Conservation (phyloP, 2,113 vertebrate species). For the Bostrychus sinensis region DNA sequence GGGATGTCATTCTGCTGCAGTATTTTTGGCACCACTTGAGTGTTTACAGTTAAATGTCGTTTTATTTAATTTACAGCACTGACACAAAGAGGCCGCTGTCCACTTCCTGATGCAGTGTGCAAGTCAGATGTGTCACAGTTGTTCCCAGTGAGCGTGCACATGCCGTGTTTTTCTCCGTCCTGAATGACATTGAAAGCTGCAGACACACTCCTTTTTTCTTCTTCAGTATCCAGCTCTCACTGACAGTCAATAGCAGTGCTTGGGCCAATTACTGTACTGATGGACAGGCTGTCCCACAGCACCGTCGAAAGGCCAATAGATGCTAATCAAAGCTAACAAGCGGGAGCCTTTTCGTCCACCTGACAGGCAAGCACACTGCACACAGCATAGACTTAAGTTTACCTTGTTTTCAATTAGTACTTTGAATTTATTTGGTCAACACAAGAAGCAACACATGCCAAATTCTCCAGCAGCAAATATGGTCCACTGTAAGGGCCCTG, state of each 20-base stretch:
- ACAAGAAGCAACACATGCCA: too few relatives aligned
- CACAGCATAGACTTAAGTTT: background rate
- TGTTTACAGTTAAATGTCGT: conserved; percentile 6
- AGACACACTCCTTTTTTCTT: background rate
- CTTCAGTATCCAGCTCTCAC: conserved; percentile 12
- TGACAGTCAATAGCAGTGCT: conserved; percentile 23
- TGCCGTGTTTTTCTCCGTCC: background rate
- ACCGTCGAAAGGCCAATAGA: conserved; percentile 18
- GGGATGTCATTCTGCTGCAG: conserved; percentile 32
- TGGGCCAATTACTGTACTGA: conserved; percentile 27
- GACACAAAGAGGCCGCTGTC: conserved; percentile 28
- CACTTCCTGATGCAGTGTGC: conserved; percentile 25
- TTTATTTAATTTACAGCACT: conserved; percentile 30
- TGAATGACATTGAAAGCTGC: conserved; percentile 10
- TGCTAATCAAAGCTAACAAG: conserved; percentile 36
- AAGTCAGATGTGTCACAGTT: conserved; percentile 6
- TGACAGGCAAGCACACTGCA: conserved; percentile 11
- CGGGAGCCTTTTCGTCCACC: background rate
- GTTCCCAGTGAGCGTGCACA: conserved; percentile 10
- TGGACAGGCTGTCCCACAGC: conserved; percentile 25
- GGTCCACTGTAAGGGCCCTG: too few relatives aligned
- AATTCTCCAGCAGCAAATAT: too few relatives aligned
- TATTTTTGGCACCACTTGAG: conserved; percentile 46
- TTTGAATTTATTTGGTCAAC: too few relatives aligned
- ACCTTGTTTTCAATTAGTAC: background rate